A percentile compares a stretch with the other conserved stretches of the same genome.
phyloP scores from a whole-genome alignment of 2,888 invertebrate species.

The Lasioglossum figueresi region DNA sequence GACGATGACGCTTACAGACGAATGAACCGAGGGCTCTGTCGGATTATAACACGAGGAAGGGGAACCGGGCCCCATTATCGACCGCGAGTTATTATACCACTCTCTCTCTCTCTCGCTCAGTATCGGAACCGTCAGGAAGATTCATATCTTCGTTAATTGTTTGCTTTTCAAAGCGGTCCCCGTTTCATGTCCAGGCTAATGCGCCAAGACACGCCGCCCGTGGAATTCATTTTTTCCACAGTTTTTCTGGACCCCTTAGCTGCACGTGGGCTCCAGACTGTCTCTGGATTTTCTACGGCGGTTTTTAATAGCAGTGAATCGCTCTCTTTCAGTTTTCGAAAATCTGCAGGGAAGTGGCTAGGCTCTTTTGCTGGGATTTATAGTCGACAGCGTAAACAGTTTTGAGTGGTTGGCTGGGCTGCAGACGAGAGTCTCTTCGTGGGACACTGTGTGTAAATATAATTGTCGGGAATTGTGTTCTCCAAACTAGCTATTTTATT shows the following conservation, averaged over 20 bases:
- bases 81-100: constrained; percentile 32
- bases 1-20: not conserved
- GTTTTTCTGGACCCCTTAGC: not conserved
- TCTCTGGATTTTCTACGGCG: not conserved
- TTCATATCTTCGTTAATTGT: constrained; percentile 48
- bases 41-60: not conserved
- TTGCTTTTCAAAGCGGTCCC: constrained; percentile 36
- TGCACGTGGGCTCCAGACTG: constrained; percentile 8
- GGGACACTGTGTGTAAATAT: not conserved
- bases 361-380: not conserved
- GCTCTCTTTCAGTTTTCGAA: not conserved
- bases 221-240: constrained; percentile 31
- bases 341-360: not conserved
- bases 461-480: no score
- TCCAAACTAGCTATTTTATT: not conserved
- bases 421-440: not conserved
- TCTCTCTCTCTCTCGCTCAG: no score
- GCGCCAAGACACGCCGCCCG: not conserved
- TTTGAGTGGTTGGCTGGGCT: not conserved
- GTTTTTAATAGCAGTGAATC: not conserved
- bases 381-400: not conserved
- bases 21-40: not conserved
- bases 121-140: constrained; percentile 18
- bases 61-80: constrained; percentile 32
- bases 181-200: constrained; percentile 27